Evolutionary conservation across 2,113 vertebrate genomes (phyloP), one percentile per base, ranked within the genome.

Genomic region (Nanorana parkeri): DNA sequence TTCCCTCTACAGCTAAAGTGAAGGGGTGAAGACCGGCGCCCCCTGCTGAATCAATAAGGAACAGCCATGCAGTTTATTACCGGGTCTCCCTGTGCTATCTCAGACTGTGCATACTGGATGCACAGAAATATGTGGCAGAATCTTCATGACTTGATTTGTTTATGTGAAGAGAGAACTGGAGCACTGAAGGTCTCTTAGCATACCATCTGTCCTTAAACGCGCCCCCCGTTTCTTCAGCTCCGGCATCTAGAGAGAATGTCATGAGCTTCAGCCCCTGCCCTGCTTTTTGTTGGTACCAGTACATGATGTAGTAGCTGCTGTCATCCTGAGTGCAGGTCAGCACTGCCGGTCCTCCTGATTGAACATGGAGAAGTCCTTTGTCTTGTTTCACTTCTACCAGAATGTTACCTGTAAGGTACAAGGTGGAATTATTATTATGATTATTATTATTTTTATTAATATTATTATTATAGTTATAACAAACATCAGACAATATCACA

Each of bases 231-330:
- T 61, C 73, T 23, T 76, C 73, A 10, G 47, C 26, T 7, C 54
- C 29, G 3, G 11, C 19, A 10, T 66, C 16, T 6, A 32, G 7
- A 4, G 80, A 82, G 3, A 21, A 11, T 0, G 67, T 51, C 71
- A 82, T 82, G 47, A 82, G 47, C 60, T 66, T 36, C 69, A 75
- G 32, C 6, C 69, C 69, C 32, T 47, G 15, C 16, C 11, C 61
- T 17, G 26, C 17, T 56, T 55, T 55, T 28, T 82, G 69, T 51
- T 75, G 69, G 32, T 82, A 82, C 80, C 80, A 82, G 51, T 19
- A 47, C 61, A 82, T 65, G 16, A 28, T 11, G 2, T 32, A 41
- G 61, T 74, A 67, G 20, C 47, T 15, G 4, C 4, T 23, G 20
- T 66, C 28, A 47, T 65, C 26, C 5, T 82, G 69, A 1, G 10